Evolutionary conservation across 1,140 invertebrate genomes (phyloP).

Genomic region (Glossosoma conforme): DNA sequence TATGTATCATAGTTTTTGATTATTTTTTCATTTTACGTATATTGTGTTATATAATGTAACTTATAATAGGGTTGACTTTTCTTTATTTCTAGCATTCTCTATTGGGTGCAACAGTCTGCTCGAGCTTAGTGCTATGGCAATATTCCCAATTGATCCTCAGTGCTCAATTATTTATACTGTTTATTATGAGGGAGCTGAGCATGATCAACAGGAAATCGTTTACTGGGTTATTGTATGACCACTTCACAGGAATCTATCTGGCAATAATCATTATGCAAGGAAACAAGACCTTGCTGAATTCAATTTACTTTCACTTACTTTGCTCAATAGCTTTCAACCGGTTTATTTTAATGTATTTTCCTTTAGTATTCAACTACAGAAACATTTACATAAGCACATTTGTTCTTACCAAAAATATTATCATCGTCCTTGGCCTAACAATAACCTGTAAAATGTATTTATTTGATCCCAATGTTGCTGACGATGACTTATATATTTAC

Average conservation of each 20-base stretch:
- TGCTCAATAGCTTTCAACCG: conserved; percentile 7
- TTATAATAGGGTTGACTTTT: background rate
- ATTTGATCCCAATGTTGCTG: conserved; percentile 36
- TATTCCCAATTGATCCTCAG: conserved; percentile 76
- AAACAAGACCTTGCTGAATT: conserved; percentile 62
- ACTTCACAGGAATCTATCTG: conserved; percentile 57
- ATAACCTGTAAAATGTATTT: conserved; percentile 38
- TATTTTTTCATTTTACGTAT: no score
- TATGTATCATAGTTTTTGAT: no score
- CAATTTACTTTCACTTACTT: conserved; percentile 53
- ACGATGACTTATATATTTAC: conserved; percentile 68
- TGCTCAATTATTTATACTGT: conserved; percentile 61
- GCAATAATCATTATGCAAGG: conserved; percentile 44
- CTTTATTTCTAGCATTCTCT: conserved; percentile 8
- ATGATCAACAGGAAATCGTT: conserved; percentile 52
- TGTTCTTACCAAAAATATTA: conserved; percentile 3
- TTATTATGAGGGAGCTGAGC: conserved; percentile 59
- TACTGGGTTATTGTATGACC: conserved; percentile 49
- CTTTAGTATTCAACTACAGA: background rate
- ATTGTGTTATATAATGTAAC: no score
- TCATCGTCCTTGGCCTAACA: conserved; percentile 33
- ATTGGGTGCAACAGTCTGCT: conserved; percentile 31
- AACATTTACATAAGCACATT: background rate
- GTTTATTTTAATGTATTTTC: conserved; percentile 11
- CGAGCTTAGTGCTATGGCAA: conserved; percentile 62